phyloP scores from a whole-genome alignment of 2,113 vertebrate genomes.

The Rostratula benghalensis region DNA sequence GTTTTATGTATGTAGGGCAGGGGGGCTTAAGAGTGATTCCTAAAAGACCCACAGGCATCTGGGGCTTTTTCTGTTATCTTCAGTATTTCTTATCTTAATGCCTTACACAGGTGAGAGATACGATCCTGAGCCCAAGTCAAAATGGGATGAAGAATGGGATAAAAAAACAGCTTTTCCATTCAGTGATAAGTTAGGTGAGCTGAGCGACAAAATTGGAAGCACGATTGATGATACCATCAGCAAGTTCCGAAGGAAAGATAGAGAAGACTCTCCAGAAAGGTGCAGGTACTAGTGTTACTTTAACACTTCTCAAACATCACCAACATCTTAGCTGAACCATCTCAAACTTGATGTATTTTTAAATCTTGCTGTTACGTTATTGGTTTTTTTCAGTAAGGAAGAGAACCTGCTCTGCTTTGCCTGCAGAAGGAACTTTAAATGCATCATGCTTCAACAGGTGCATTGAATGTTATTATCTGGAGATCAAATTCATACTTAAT shows the following conservation, averaged over 20 bases:
- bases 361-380: neutral
- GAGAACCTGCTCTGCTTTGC: neutral
- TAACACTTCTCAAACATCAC: neutral
- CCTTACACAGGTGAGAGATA: slow-evolving; percentile 84
- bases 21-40: neutral
- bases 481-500: slow-evolving; percentile 4
- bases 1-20: neutral
- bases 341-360: neutral
- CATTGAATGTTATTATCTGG: slow-evolving; percentile 26
- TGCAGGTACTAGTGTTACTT: slow-evolving; percentile 82
- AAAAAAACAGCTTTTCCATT: slow-evolving; percentile 91
- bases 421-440: neutral
- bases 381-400: neutral
- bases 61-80: neutral
- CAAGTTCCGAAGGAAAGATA: slow-evolving; percentile 93
- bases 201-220: slow-evolving; percentile 96
- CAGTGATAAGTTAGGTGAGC: slow-evolving; percentile 95
- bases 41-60: neutral
- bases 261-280: slow-evolving; percentile 95
- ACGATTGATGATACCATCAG: slow-evolving; percentile 97
- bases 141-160: slow-evolving; percentile 98
- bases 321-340: no score
- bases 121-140: slow-evolving; percentile 85
- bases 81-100: slow-evolving; percentile 44
- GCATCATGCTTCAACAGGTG: slow-evolving; percentile 39